These are phyloP conservation scores for Macrobrachium rosenbergii DNA, from an alignment of 1,140 invertebrate species.

Conservation along the genomic window DNA sequence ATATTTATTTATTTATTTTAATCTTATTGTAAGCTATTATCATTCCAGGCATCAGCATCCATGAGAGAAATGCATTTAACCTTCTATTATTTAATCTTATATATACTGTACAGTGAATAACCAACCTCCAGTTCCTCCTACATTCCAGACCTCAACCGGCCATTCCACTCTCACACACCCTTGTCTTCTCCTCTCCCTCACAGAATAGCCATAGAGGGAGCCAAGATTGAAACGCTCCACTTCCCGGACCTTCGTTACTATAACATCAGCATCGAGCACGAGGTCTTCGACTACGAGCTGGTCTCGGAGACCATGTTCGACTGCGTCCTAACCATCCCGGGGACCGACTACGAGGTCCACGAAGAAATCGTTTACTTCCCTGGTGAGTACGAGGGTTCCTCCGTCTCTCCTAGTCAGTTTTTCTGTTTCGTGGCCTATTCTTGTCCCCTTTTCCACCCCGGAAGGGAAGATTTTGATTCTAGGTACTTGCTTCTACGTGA, in stretches of 20 bases:
- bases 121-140: too few species aligned
- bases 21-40: too few species aligned
- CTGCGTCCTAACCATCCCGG: slow-evolving; percentile 57
- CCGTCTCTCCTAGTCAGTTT: background rate
- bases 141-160: too few species aligned
- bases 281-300: slow-evolving; percentile 52
- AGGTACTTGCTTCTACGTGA: background rate
- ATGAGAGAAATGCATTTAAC: too few species aligned
- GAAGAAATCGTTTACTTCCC: slow-evolving; percentile 58
- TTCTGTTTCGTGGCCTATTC: background rate
- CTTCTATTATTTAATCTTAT: too few species aligned
- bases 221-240: slow-evolving; percentile 20
- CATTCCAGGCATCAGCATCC: too few species aligned
- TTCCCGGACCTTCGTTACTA: slow-evolving; percentile 42
- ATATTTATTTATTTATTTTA: too few species aligned
- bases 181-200: too few species aligned
- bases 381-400: slow-evolving; percentile 13
- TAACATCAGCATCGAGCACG: slow-evolving; percentile 50
- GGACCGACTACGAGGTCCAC: slow-evolving; percentile 45
- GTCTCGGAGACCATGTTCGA: slow-evolving; percentile 56
- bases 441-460: background rate
- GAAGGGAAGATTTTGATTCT: background rate
- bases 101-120: too few species aligned
- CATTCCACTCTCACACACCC: too few species aligned
- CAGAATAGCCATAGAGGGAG: slow-evolving; percentile 34